Base-by-base conservation (phyloP, 1,140 invertebrate species). In the Gonioctena quinquepunctata region DNA sequence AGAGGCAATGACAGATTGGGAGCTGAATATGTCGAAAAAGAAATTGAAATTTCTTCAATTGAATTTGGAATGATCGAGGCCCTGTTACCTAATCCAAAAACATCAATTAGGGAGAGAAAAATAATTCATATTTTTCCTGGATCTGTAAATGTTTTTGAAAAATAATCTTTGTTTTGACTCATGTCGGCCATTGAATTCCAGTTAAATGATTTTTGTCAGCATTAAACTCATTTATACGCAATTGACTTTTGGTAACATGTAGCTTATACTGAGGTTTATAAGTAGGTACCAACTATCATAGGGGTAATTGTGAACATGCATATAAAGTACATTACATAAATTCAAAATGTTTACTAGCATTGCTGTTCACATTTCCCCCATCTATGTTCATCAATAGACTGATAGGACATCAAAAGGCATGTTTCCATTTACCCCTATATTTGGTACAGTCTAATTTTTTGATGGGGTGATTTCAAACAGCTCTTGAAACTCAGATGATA, bases 21-120 rank as follows among this genome's bases (percentile, higher is more conserved):
- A 60, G 22, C 22, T 26, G 57, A 60, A 60, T 42, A 19, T 26
- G 22, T 60, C 23, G 22, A 60, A 23, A 60, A 60, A 26, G 57
- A 60, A 60, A 60, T 22, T n/a, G n/a, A n/a, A n/a, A n/a, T 54
- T 11, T 19, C 16, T 42, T 42, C 28, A 42, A 42, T 42, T 42
- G 28, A 42, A 42, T 42, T 42, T 42, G 28, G n/a, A 42, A 42
- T 42, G 28, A 42, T 42, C 28, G 28, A 42, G n/a, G 28, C 28
- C 28, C n/a, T 42, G 28, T 42, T 42, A 42, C 28, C 28, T 42
- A n/a, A 42, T 42, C 28, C 28, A 42, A n/a, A 42, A 42, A 42
- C n/a, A 11, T 42, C 28, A 42, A 42, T 42, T 42, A 42, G n/a
- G n/a, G 28, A 42, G n/a, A 42, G 28, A n/a, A 42, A 42, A 42